Evolutionary conservation across 2,888 invertebrate species (phyloP).

Genomic region (Drosophila niveifrons): DNA sequence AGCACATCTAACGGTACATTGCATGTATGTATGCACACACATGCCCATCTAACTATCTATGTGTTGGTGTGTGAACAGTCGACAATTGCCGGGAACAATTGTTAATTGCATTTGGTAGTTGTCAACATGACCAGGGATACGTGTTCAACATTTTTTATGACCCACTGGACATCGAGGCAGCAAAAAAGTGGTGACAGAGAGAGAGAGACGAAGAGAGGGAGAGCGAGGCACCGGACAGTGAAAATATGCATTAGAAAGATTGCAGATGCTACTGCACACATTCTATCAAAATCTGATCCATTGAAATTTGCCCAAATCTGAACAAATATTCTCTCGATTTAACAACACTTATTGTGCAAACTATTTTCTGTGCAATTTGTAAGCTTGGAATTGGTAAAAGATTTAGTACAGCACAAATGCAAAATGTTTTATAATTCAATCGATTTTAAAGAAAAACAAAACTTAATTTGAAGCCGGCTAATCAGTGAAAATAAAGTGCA

Average conservation of each 20-base stretch:
- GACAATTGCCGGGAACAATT: slow-evolving; percentile 74
- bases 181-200: too few relatives aligned
- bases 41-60: background rate
- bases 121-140: slow-evolving; percentile 73
- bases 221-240: slow-evolving; percentile 18
- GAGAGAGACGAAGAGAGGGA: background rate
- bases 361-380: slow-evolving; percentile 1
- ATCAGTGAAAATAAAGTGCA: too few relatives aligned
- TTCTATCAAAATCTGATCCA: slow-evolving; percentile 19
- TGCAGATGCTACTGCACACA: background rate
- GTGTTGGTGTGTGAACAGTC: slow-evolving; percentile 23
- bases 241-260: slow-evolving; percentile 2
- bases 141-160: slow-evolving; percentile 62
- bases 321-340: background rate
- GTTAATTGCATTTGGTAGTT: slow-evolving; percentile 82
- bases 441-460: too few relatives aligned
- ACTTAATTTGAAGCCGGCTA: too few relatives aligned
- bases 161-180: slow-evolving; percentile 30
- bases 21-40: slow-evolving; percentile 1
- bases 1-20: slow-evolving; percentile 68
- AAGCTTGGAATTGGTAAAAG: too few relatives aligned
- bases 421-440: too few relatives aligned
- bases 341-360: slow-evolving; percentile 27
- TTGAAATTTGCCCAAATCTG: slow-evolving; percentile 16
- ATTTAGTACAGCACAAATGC: too few relatives aligned